Evolutionary conservation across 2,797 vertebrate species (phyloP), one percentile per base, ranked within the genome.

Genomic region (Crax fasciolata): DNA sequence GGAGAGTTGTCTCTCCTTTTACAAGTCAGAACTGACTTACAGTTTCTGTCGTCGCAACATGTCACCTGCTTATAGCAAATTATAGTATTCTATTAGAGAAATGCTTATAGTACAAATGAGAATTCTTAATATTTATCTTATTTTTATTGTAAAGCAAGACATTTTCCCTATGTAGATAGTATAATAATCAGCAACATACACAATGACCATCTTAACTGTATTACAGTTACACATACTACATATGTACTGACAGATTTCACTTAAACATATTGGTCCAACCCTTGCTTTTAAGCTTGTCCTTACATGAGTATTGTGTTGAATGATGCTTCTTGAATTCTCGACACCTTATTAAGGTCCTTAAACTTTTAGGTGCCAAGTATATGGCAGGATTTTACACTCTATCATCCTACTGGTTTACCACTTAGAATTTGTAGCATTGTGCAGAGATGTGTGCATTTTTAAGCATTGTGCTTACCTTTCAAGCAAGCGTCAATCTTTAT

Each of bases 391-490:
- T 85, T 83, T 24, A 23, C 13, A 24, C 30, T 44, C 38, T 51
- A 0, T n/a, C 15, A 18, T 28, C 16, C 32, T 58, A 19, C 68
- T 83, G 32, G 28, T 72, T 84, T 81, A 68, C 78, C 25, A 15
- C 8, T 28, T 44, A 1, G 13, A 43, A 75, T 46, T 48, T 58
- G 38, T 28, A 78, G 30, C 30, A 25, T 8, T 65, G 17, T 72
- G 54, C 13, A n/a, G 21, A 12, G 21, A 16, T 3, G 2, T 52
- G 0, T 35, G 1, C 30, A 3, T 41, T 3, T 48, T 6, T 38
- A 25, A 66, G 10, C 3, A 3, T 21, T 41, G 61, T 63, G 23
- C 28, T 68, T 84, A 19, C 16, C 44, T 32, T 28, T 83, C 14
- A 52, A 57, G 19, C 62, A 62, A 71, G 38, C 48, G 32, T 82